Evolutionary conservation across 2,113 vertebrate species (phyloP).

Genomic region (Capra hircus): DNA sequence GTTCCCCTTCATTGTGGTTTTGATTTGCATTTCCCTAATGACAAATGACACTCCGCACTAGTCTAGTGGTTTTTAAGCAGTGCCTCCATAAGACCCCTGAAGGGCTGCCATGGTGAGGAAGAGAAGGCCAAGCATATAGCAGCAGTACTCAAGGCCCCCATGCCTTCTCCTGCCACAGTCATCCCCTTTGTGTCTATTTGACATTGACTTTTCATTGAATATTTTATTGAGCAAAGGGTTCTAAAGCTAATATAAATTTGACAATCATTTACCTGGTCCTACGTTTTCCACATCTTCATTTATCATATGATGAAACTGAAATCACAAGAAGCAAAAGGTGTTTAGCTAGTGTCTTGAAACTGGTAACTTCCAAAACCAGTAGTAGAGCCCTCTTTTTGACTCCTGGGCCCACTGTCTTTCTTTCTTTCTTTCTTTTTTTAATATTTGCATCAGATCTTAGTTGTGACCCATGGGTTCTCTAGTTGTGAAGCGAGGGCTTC

Average conservation of each 20-base stretch:
- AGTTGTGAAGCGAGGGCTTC: background rate
- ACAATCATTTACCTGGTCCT: background rate
- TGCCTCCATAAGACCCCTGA: background rate
- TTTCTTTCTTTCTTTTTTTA: background rate
- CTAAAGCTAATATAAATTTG: background rate
- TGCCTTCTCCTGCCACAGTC: too few species aligned
- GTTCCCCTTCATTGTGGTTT: background rate
- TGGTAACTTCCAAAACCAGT: background rate
- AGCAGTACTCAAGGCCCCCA: background rate
- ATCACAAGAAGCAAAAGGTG: background rate
- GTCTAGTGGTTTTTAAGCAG: background rate
- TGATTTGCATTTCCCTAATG: slow-evolving; percentile 29
- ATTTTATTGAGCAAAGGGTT: background rate
- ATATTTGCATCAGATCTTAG: background rate
- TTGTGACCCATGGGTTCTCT: background rate
- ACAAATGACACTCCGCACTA: background rate
- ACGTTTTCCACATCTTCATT: background rate
- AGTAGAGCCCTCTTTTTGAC: background rate
- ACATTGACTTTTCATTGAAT: background rate
- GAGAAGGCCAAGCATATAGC: background rate
- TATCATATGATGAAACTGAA: background rate
- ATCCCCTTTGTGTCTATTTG: background rate
- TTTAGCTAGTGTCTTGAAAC: background rate
- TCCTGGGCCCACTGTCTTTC: background rate
- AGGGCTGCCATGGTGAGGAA: background rate